Evolutionary conservation across 2,888 invertebrate genomes (phyloP).

Genomic region (Ditula angustiorana): DNA sequence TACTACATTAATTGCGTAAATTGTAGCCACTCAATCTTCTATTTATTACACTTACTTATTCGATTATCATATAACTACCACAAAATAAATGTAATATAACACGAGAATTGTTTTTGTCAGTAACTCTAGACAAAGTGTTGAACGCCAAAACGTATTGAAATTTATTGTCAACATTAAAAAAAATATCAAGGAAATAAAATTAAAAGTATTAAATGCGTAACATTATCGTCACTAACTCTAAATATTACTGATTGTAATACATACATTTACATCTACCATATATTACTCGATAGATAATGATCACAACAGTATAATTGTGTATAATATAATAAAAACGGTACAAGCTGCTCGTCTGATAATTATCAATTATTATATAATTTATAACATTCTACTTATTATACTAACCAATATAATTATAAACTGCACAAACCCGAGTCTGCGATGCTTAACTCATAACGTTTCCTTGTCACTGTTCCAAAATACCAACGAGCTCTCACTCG

Average conservation of each 20-base stretch:
- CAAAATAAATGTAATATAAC: slow-evolving; percentile 27
- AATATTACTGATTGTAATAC: slow-evolving; percentile 65
- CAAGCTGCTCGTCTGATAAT: slow-evolving; percentile 44
- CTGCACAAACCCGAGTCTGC: slow-evolving; percentile 38
- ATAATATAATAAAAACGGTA: slow-evolving; percentile 50
- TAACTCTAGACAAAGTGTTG: not conserved
- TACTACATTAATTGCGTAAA: slow-evolving; percentile 5
- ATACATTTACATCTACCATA: slow-evolving; percentile 66
- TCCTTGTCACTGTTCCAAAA: slow-evolving; percentile 15
- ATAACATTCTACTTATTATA: slow-evolving; percentile 41
- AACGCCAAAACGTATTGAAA: slow-evolving; percentile 22
- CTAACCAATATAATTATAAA: slow-evolving; percentile 39
- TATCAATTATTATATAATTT: slow-evolving; percentile 43
- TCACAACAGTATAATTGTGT: slow-evolving; percentile 69
- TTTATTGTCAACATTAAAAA: slow-evolving; percentile 44
- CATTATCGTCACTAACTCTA: slow-evolving; percentile 65
- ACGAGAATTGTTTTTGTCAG: slow-evolving; percentile 19
- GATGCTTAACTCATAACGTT: slow-evolving; percentile 5
- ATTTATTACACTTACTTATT: slow-evolving; percentile 21
- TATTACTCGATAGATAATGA: slow-evolving; percentile 67
- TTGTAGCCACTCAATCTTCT: slow-evolving; percentile 21
- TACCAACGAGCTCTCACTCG: slow-evolving; percentile 14
- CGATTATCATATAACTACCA: slow-evolving; percentile 23
- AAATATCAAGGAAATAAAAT: slow-evolving; percentile 60
- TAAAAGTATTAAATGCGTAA: slow-evolving; percentile 78